These are phyloP conservation scores for Baronia brevicornis DNA, from an alignment of 2,888 invertebrate genomes.

Conservation along the genomic window DNA sequence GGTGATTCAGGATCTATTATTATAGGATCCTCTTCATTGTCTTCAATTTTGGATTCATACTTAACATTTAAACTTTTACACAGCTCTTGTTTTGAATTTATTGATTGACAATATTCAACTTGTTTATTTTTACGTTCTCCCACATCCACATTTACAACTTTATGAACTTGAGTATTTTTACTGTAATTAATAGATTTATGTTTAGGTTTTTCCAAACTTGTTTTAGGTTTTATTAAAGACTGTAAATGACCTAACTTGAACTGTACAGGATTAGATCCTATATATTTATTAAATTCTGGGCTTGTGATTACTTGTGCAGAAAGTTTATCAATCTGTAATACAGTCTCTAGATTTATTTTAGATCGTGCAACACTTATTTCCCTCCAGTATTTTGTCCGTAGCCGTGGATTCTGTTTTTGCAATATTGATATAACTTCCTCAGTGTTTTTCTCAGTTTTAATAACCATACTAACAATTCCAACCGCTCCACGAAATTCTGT, in stretches of 20 bases:
- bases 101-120: constrained; percentile 4
- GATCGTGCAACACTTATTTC: constrained; percentile 47
- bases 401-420: constrained; percentile 50
- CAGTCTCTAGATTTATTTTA: constrained; percentile 43
- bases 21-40: constrained; percentile 13
- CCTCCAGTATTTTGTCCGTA: constrained; percentile 61
- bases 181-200: constrained; percentile 20
- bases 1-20: constrained; percentile 9
- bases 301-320: constrained; percentile 56
- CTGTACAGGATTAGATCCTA: constrained; percentile 35
- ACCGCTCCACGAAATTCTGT: constrained; percentile 66
- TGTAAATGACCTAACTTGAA: constrained; percentile 57
- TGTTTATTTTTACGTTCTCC: constrained; percentile 6
- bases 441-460: constrained; percentile 39
- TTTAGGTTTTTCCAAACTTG: constrained; percentile 37
- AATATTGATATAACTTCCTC: constrained; percentile 45
- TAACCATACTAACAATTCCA: constrained; percentile 55
- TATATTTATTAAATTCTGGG: constrained; percentile 39
- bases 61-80: constrained; percentile 14
- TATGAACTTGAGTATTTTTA: no score
- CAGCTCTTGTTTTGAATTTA: constrained; percentile 6
- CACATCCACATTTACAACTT: no score
- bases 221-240: constrained; percentile 45
- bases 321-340: constrained; percentile 58
- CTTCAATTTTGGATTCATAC: constrained; percentile 10